Evolutionary conservation across 53 echinoderm and acorn worm species (phyloP), one percentile per base, ranked within the genome.

Genomic region (Zoroaster sp.): DNA sequence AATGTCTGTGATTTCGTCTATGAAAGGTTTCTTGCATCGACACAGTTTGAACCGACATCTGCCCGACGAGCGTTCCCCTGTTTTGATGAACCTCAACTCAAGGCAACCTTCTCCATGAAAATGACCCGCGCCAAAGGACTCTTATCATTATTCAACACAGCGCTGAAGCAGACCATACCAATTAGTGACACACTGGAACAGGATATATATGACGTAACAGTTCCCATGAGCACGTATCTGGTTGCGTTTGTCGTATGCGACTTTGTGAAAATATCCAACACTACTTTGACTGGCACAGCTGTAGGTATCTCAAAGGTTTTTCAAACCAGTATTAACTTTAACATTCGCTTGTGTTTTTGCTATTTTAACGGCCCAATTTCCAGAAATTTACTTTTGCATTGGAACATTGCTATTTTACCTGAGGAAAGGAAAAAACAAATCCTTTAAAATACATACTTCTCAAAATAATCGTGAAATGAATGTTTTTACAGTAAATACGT

Each of bases 221-320:
- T 98, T 25, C 66, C 76, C 4, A 98, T 98, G 98, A 98, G 98
- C 69, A 94, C 98, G 4, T 98, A 98, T 45, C 88, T 98, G 35
- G 98, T 98, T 14, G 98, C 95, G 4, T 98, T 98, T 91, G 95
- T 98, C 12, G 90, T 98, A 2, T 94, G 93, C 39, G 98, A 95
- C 47, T 98, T 94, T 66, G 40, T 17, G 38, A 94, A 75, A 35
- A 94, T 94, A 32, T 39, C 41, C 4, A 74, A 40, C 73, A 77
- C 68, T 40, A 95, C 93, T 12, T 39, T 46, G 20, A 74, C 3
- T 49, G 95, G 95, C 17, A 93, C 92, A 23, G 14, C 87, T 42
- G 95, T 95, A 40, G 80, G 94, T 74, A 28, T n/a, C n/a, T n/a
- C n/a, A n/a, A n/a, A n/a, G n/a, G n/a, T n/a, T n/a, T n/a, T n/a